These are phyloP conservation scores for Calliopsis andreniformis DNA, from an alignment of 1,140 invertebrate genomes.

Conservation along the genomic window DNA sequence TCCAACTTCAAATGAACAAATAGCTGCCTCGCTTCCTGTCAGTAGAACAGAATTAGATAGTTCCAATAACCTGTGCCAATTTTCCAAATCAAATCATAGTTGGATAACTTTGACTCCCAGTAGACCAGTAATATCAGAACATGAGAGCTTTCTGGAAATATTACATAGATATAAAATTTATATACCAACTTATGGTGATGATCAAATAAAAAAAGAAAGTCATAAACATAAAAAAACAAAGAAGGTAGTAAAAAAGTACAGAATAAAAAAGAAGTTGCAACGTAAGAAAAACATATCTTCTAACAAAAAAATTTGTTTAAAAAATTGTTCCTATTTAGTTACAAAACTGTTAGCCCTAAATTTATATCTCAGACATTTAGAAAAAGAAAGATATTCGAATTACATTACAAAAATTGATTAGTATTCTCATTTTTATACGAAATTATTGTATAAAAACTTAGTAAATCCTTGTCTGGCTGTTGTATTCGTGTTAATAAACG, in stretches of 20 bases:
- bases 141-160: not conserved
- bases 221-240: conserved; percentile 33
- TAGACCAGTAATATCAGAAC: not conserved
- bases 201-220: not conserved
- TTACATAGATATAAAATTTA: conserved; percentile 27
- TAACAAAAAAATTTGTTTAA: not conserved
- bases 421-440: not conserved
- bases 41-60: not conserved
- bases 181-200: conserved; percentile 29
- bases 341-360: conserved; percentile 70
- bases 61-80: not conserved
- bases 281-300: not conserved
- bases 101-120: not conserved
- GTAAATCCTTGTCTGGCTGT: conserved; percentile 38
- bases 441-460: conserved; percentile 4
- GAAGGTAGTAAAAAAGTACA: conserved; percentile 28
- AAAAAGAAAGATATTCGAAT: conserved; percentile 37
- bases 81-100: not conserved
- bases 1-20: not conserved
- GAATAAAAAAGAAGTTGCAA: conserved; percentile 15
- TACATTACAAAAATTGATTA: not conserved
- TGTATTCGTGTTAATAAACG: conserved; percentile 48
- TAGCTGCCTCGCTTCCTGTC: not conserved
- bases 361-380: conserved; percentile 67
- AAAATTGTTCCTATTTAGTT: conserved; percentile 44